These are phyloP conservation scores for Harpalus rubripes DNA, from an alignment of 2,888 invertebrate genomes.

Conservation along the genomic window DNA sequence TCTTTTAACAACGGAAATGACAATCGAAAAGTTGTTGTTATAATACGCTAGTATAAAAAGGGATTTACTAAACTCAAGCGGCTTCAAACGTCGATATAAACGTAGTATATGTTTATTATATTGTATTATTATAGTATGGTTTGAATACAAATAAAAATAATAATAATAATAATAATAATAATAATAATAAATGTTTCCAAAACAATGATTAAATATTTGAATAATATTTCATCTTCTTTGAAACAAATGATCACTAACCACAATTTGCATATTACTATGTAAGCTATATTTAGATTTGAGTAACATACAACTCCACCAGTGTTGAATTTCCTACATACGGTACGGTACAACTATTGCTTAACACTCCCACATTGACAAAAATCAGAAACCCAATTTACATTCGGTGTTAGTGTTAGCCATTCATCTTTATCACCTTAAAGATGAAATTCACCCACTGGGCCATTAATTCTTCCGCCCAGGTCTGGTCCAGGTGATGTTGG, in stretches of 20 bases:
- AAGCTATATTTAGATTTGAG: conserved; percentile 3
- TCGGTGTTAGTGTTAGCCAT: not conserved
- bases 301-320: not conserved
- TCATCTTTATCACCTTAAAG: conserved; percentile 42
- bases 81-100: too few species aligned
- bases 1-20: too few species aligned
- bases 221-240: not conserved
- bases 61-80: too few species aligned
- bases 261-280: not conserved
- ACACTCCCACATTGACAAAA: conserved; percentile 16
- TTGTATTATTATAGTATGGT: too few species aligned
- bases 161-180: too few species aligned
- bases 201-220: too few species aligned
- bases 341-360: not conserved
- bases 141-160: too few species aligned
- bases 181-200: too few species aligned
- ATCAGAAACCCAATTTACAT: conserved; percentile 29
- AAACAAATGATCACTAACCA: not conserved
- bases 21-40: too few species aligned
- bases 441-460: conserved; percentile 54
- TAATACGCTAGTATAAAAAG: too few species aligned
- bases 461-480: conserved; percentile 64
- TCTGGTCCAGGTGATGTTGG: conserved; percentile 53
- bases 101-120: too few species aligned
- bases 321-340: not conserved